Base-by-base conservation (phyloP, 2,797 vertebrate species). In the Labroides dimidiatus region DNA sequence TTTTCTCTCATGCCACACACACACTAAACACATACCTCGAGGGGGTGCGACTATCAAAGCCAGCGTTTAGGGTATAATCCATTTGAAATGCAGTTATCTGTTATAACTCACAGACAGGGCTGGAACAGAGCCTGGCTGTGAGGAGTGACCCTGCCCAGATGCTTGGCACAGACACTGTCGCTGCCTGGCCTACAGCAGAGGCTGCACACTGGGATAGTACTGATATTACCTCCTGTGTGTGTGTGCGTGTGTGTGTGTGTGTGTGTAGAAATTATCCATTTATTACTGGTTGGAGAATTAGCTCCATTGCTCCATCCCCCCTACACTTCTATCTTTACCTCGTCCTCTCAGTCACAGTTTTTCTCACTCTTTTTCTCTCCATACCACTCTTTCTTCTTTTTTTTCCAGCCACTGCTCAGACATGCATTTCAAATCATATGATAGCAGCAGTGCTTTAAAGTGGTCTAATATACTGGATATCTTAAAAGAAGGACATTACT, bases 21-120 rank as follows among this genome's bases (percentile, higher is more conserved):
- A 84, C 78, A 73, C 75, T 72, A 84, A 84, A 85, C 61, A 84
- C 70, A 86, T 72, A 85, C 79, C 88, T 89, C 54, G 1, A 57
- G 87, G 88, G 87, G 80, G 53, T 75, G 77, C 87, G 84, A 63
- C 72, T 85, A 89, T 91, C 87, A 91, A 80, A 89, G 81, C 86
- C 83, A 76, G 79, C 75, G 77, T 91, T 86, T 84, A 76, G 83
- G 67, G 72, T 84, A 54, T 86, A 89, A 89, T 89, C 85, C 87
- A 69, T 90, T 90, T 84, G 88, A 90, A 89, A 92, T 84, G 75
- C 84, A 77, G 69, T 86, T 88, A 90, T 91, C 88, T 87, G 85
- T 77, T 84, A 47, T 60, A 86, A 85, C 69, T 87, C 82, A 81
- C 76, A 81, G 86, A 79, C 72, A 24, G 73, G 81, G 78, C 77